Base-by-base conservation (phyloP, 2,797 vertebrate genomes). In the Sebastes dallii region DNA sequence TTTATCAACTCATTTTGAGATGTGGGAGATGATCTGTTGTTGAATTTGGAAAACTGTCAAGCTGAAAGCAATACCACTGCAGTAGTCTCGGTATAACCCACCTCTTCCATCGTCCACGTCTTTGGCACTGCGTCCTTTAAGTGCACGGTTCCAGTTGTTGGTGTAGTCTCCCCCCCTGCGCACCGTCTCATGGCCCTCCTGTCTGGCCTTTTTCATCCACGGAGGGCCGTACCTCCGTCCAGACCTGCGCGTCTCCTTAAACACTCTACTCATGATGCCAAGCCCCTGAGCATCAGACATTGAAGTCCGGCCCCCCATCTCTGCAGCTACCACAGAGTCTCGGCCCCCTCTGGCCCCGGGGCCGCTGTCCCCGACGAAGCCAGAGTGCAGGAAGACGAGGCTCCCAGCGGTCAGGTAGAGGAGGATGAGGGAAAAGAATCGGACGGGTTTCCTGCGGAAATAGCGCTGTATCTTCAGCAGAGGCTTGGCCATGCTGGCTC, bases 331-430 rank as follows among this genome's bases (percentile, higher is more conserved):
- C 32, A 94, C 69, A 4, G 94, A 82, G 84, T 94, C 93, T 13
- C 6, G 87, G 89, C 18, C 87, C 84, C 90, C 74, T 75, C 78
- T 90, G 92, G 0, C 91, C 8, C 77, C 92, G 10, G 6, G 90
- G 34, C 89, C 78, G 0, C 94, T 93, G 83, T 97, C 96, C 24
- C 97, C 94, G 0, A 94, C 82, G 0, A 99, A 97, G 25, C 97
- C 97, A 0, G 98, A 94, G 67, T 99, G 98, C 12, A 99, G 95
- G 91, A 99, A 98, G 72, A 98, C 96, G 4, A 99, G 93, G 85
- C 98, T 99, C 30, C 98, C 98, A 0, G 98, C 98, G 0, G 96
- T 97, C 95, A 99, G 92, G 94, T 99, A 99, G 75, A 99, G 95
- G 27, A 97, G 96, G 88, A 99, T 96, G 90, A 99, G 96, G 7